Evolutionary conservation across 2,888 invertebrate genomes (phyloP).

Genomic region (Orchesellides sinensis): DNA sequence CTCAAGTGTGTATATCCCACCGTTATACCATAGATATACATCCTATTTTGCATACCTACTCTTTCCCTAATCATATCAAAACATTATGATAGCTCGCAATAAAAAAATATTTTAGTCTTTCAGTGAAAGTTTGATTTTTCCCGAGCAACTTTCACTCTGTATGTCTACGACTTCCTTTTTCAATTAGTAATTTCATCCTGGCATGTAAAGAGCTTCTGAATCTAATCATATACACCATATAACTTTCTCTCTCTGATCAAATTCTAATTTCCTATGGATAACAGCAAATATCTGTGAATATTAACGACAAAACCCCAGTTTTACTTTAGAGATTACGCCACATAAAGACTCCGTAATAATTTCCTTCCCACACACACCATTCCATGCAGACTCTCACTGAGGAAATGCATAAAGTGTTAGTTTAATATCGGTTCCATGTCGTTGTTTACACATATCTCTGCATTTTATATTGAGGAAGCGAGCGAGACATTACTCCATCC

Average conservation of each 20-base stretch:
- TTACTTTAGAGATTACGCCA: background rate
- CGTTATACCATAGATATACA: too few species aligned
- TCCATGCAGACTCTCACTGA: background rate
- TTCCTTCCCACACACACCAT: constrained; percentile 21
- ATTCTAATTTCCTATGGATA: too few species aligned
- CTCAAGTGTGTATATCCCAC: too few species aligned
- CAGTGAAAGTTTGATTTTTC: background rate
- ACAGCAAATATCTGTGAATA: background rate
- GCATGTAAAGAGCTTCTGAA: too few species aligned
- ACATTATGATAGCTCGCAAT: background rate
- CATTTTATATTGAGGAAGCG: background rate
- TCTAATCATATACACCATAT: too few species aligned
- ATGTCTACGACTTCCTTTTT: too few species aligned
- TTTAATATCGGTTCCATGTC: background rate
- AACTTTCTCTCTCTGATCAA: too few species aligned
- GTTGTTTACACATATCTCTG: background rate
- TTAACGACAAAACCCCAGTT: background rate
- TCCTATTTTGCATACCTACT: background rate
- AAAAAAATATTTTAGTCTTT: background rate
- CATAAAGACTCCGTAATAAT: constrained; percentile 15
- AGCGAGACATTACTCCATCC: constrained; percentile 16
- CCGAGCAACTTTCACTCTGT: background rate
- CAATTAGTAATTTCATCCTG: too few species aligned
- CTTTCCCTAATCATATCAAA: background rate
- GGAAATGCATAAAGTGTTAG: background rate